These are phyloP conservation scores for Acipenser transmontanus DNA, from an alignment of 2,797 vertebrate genomes.

Conservation along the genomic window DNA sequence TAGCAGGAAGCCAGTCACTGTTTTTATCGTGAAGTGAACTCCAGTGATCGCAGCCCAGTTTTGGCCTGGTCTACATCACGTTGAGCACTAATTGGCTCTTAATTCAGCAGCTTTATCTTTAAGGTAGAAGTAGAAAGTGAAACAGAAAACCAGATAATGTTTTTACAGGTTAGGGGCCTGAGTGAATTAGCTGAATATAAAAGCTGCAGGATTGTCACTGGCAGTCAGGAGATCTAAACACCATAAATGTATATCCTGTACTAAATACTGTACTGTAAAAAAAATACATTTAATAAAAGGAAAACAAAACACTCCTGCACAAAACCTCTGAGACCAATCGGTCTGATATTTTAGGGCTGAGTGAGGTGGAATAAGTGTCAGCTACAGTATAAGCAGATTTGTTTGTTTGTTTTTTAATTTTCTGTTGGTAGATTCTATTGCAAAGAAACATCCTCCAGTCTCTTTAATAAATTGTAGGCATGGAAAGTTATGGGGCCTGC, in stretches of 20 bases:
- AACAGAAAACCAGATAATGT: neutral
- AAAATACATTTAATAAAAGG: conserved; percentile 8
- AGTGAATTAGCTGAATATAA: too few relatives aligned
- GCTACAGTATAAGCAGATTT: conserved; percentile 1
- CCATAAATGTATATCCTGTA: conserved; percentile 3
- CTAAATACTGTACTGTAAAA: neutral
- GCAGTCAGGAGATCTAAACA: too few relatives aligned
- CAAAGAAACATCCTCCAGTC: neutral
- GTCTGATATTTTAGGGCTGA: conserved; percentile 18
- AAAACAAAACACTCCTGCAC: conserved; percentile 31
- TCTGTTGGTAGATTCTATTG: neutral
- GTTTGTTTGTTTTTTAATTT: conserved; percentile 1
- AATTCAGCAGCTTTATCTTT: conserved; percentile 21
- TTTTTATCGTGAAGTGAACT: conserved; percentile 15
- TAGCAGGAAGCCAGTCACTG: conserved; percentile 41
- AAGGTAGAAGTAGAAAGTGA: neutral
- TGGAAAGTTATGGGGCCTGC: too few relatives aligned
- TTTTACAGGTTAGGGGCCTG: conserved; percentile 14
- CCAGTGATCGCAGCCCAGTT: conserved; percentile 19
- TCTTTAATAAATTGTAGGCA: too few relatives aligned
- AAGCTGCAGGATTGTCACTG: too few relatives aligned
- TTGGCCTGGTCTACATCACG: conserved; percentile 17
- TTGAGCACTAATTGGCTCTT: conserved; percentile 25
- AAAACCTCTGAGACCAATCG: conserved; percentile 59
- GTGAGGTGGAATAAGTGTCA: conserved; percentile 12